Evolutionary conservation across 2,113 vertebrate genomes (phyloP), one percentile per base, ranked within the genome.

Genomic region (Stigmatopora argus): DNA sequence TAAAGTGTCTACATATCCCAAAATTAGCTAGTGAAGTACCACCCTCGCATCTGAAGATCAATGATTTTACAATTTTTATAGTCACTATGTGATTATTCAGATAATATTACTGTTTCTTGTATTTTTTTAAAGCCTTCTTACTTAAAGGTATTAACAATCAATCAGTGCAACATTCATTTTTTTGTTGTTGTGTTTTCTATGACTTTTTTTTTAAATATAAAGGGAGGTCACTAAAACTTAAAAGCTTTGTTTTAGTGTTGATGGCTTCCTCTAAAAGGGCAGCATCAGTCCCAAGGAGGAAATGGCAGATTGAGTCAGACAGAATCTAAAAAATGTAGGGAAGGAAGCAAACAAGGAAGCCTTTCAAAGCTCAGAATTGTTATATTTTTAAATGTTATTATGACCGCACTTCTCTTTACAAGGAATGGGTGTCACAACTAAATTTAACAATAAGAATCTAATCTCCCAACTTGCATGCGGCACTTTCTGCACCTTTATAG

Each of bases 1-100:
- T 72, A 75, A 77, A 9, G 21, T 64, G 66, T 62, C 56, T 18
- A 49, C 70, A 73, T 73, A 79, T 56, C 5, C 34, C 15, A 4
- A 64, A 47, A 62, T 62, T 5, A 58, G 17, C 17, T 57, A 51
- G 57, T 61, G 2, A 66, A 17, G 17, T 51, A 26, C 19, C 51
- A 46, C 63, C 9, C 12, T 31, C 15, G 44, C 66, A 19, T 60
- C n/a, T 65, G 23, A 23, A 26, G 18, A 47, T 64, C 48, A 18
- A 26, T 13, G n/a, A 48, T 31, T 21, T 18, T 46, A 21, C 51
- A 21, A 23, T 19, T 19, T 53, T 23, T 26, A 1, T 31, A 31
- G 14, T 13, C 53, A 56, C 26, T 56, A 12, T 31, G 23, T 14
- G 3, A 26, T 23, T 55, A 55, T 13, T 14, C 12, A 55, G 52